Base-by-base conservation (phyloP, 2,888 invertebrate genomes). In the Philereme transversata region DNA sequence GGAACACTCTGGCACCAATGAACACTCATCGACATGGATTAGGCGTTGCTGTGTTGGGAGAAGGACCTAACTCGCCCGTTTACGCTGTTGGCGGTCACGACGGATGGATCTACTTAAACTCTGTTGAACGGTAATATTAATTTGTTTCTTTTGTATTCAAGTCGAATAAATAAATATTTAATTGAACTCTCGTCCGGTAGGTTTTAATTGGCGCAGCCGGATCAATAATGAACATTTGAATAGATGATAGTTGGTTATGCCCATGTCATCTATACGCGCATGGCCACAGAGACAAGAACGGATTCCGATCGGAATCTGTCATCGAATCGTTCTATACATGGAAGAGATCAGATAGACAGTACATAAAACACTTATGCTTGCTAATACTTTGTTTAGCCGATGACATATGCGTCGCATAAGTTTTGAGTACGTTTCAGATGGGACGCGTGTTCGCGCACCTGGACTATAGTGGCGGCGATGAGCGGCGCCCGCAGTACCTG, bases 21-120 rank as follows among this genome's bases (percentile, higher is more conserved):
- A 96, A 96, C 75, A 97, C 98, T 7, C 97, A 97, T 80, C 93
- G 98, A 4, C 96, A 97, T 81, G 96, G 96, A 0, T 86, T 96
- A 62, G 96, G 96, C 8, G 96, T 97, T 35, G 96, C 96, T 3
- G 95, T 96, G 40, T 93, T 97, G 51, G 95, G 96, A 34, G 94
- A 95, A 57, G 94, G 93, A 0, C 85, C 92, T 3, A 94, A 95
- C 72, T 96, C 97, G 0, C 97, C 98, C 0, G 93, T 99, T 61
- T 99, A 99, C 88, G 98, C 98, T 0, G 97, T 98, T 4, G 98
- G 99, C 1, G 99, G 99, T 0, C 98, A 98, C 81, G 98, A 99
- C 84, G 98, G 98, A 11, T 97, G 97, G 97, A 97, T 97, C 77
- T 98, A 98, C 82, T 93, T 98, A 48, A 98, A 97, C 83, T 97